Percentiles rank a stretch among this genome's conserved stretches.
Conservation (phyloP, 2,113 vertebrate species). For the Psammodynastes pulverulentus region DNA sequence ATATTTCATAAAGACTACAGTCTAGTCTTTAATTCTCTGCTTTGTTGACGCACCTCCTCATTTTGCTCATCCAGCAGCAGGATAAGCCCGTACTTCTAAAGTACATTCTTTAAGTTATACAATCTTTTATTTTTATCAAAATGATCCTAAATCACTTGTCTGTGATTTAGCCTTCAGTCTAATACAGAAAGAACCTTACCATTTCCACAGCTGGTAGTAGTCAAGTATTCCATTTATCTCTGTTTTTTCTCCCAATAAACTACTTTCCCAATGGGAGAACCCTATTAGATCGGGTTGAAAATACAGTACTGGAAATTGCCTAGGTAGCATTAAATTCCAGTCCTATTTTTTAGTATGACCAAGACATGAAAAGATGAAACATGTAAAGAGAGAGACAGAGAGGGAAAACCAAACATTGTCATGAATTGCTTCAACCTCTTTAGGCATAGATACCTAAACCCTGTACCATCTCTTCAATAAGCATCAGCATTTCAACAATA, state of each 20-base stretch:
- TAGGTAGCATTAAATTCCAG: background rate
- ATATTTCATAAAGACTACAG: background rate
- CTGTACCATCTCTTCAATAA: constrained; percentile 8
- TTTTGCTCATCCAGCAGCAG: background rate
- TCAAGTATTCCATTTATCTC: background rate
- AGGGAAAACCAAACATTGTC: background rate
- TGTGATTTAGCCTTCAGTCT: constrained; percentile 28
- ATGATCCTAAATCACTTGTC: background rate
- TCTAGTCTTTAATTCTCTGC: background rate
- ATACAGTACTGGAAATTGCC: background rate
- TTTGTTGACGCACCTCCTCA: background rate
- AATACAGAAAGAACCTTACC: background rate
- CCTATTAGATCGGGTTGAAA: background rate
- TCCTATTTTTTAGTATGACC: background rate
- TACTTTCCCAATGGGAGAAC: background rate
- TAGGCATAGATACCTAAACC: constrained; percentile 22
- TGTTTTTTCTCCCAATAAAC: background rate
- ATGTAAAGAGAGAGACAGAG: background rate
- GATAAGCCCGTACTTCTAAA: fast-evolving
- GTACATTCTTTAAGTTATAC: background rate
- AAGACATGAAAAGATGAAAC: constrained; percentile 1
- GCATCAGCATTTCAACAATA: background rate
- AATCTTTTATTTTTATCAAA: background rate
- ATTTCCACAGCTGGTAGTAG: background rate
- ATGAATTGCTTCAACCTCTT: constrained; percentile 10